Conservation (phyloP, 2,888 invertebrate species). For the Ctenicera cuprea region DNA sequence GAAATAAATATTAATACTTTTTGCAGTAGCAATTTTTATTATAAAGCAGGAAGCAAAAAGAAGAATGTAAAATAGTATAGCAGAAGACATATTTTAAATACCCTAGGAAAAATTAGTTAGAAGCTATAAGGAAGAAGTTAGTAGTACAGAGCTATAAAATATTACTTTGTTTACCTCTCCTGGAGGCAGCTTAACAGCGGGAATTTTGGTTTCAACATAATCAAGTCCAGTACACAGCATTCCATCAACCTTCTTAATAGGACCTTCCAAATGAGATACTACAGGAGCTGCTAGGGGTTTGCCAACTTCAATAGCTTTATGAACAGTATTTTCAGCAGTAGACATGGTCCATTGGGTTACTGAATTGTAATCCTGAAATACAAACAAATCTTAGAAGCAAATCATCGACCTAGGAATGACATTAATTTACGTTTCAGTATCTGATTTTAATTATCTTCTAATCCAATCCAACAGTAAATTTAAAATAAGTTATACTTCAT, state of each 20-base stretch:
- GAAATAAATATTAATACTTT: slow-evolving; percentile 59
- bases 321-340: slow-evolving; percentile 75
- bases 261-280: slow-evolving; percentile 74
- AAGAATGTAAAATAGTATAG: slow-evolving; percentile 2
- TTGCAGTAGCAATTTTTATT: slow-evolving; percentile 21
- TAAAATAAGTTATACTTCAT: too few species aligned
- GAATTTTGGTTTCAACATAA: slow-evolving; percentile 75
- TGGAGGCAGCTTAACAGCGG: slow-evolving; percentile 76
- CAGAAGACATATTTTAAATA: not conserved
- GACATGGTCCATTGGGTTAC: slow-evolving; percentile 75
- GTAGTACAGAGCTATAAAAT: not conserved
- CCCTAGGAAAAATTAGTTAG: not conserved
- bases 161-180: slow-evolving; percentile 70
- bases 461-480: too few species aligned
- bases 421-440: too few species aligned
- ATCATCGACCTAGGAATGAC: too few species aligned
- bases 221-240: slow-evolving; percentile 76
- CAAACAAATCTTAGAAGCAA: too few species aligned
- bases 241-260: slow-evolving; percentile 75
- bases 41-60: slow-evolving; percentile 21
- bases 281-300: slow-evolving; percentile 74
- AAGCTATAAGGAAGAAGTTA: too few species aligned
- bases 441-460: too few species aligned
- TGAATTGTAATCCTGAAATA: slow-evolving; percentile 72
- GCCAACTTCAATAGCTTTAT: slow-evolving; percentile 74